A percentile compares a stretch with the other conserved stretches of the same genome.
Evolutionary conservation across 2,797 vertebrate species (phyloP).

Genomic region (Gambusia yucatana): DNA sequence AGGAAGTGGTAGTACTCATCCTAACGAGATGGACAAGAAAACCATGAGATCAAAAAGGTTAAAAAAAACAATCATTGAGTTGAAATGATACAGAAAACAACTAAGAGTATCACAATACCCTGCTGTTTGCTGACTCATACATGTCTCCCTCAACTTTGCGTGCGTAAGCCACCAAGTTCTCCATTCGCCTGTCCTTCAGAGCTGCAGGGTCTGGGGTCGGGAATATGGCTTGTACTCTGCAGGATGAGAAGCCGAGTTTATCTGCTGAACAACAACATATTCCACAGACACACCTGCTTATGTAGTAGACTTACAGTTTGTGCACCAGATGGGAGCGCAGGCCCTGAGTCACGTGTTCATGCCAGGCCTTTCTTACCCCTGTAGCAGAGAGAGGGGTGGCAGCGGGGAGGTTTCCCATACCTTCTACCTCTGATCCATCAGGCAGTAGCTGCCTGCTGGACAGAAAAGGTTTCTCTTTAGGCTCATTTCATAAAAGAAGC

Average conservation of each 20-base stretch:
- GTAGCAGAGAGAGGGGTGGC: conserved; percentile 91
- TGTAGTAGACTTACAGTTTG: conserved; percentile 91
- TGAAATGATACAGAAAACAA: background rate
- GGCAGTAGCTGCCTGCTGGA: conserved; percentile 88
- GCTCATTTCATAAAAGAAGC: background rate
- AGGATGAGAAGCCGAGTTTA: conserved; percentile 4
- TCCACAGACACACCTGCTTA: background rate
- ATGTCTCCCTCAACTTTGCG: conserved; percentile 99
- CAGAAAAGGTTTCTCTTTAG: background rate
- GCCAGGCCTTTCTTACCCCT: conserved; percentile 95
- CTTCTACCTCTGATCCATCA: conserved; percentile 87
- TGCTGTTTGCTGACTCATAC: conserved; percentile 98
- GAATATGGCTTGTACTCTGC: conserved; percentile 98
- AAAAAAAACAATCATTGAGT: background rate
- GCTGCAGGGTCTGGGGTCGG: conserved; percentile 98
- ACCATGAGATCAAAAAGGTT: background rate
- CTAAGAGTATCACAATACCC: conserved; percentile 79
- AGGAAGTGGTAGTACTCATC: conserved; percentile 99
- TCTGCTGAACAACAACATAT: background rate
- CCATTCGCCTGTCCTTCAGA: conserved; percentile 97
- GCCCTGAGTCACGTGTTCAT: conserved; percentile 99
- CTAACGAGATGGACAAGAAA: conserved; percentile 66
- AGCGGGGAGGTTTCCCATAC: conserved; percentile 89
- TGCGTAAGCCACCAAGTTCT: conserved; percentile 97
- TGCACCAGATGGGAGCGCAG: conserved; percentile 98